Evolutionary conservation across 2,888 invertebrate species (phyloP).

Genomic region (Drosophila suboccidentalis): DNA sequence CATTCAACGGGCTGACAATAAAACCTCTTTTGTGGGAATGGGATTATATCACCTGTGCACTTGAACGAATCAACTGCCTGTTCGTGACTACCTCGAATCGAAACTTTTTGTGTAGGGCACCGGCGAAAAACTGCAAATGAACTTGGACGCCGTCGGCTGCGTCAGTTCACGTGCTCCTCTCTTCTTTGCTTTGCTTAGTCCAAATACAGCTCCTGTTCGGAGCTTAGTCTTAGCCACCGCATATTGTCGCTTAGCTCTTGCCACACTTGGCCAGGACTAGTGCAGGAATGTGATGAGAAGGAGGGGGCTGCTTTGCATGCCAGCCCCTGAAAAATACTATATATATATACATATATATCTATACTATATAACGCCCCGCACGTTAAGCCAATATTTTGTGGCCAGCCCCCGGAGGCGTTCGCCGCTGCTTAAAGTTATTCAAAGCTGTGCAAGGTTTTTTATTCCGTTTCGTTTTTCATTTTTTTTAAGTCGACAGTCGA

Average conservation of each 20-base stretch:
- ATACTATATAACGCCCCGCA: constrained; percentile 56
- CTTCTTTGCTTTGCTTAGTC: background rate
- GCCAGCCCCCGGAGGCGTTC: constrained; percentile 39
- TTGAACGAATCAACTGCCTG: constrained; percentile 35
- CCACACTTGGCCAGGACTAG: constrained; percentile 24
- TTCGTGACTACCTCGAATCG: constrained; percentile 50
- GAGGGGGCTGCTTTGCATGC: constrained; percentile 51
- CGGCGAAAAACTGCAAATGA: constrained; percentile 73
- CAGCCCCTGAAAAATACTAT: constrained; percentile 13
- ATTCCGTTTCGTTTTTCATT: constrained; percentile 26
- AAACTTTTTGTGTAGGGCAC: constrained; percentile 48
- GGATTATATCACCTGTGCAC: background rate
- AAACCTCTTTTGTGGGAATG: background rate
- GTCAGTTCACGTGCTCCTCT: constrained; percentile 38
- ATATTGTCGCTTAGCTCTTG: constrained; percentile 60
- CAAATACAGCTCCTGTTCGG: constrained; percentile 21
- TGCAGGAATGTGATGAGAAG: too few relatives aligned
- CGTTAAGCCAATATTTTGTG: constrained; percentile 79
- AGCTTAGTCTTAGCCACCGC: constrained; percentile 57
- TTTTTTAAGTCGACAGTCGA: constrained; percentile 35
- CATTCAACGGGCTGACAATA: background rate
- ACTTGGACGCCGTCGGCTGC: constrained; percentile 59
- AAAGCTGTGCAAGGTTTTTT: constrained; percentile 58
- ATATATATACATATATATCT: background rate
- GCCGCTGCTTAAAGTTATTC: constrained; percentile 73